Conservation (phyloP, 2,113 vertebrate species). For the Origma solitaria region DNA sequence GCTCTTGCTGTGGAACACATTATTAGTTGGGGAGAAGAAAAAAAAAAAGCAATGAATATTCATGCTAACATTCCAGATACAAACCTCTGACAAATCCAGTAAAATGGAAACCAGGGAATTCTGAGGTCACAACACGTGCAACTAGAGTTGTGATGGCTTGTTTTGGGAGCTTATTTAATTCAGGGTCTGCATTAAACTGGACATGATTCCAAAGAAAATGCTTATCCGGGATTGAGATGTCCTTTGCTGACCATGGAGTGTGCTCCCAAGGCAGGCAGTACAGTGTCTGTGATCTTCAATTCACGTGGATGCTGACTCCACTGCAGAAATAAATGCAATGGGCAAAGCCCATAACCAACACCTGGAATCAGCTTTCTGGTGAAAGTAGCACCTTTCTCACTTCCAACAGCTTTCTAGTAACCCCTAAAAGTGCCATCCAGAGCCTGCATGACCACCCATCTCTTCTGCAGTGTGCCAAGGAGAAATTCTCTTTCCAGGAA, state of each 20-base stretch:
- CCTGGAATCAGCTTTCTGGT: not conserved
- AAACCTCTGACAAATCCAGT: slow-evolving; percentile 1
- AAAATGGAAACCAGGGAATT: not conserved
- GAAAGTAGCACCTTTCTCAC: not conserved
- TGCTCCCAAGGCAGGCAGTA: not conserved
- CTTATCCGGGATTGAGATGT: not conserved
- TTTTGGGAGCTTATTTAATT: not conserved
- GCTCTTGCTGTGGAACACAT: not conserved
- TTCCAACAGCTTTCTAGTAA: not conserved
- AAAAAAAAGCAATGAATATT: not conserved
- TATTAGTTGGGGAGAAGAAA: not conserved
- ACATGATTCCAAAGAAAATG: not conserved
- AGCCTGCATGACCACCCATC: not conserved
- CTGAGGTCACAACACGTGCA: not conserved
- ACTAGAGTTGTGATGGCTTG: not conserved
- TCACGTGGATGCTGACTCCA: not conserved
- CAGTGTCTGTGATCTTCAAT: not conserved
- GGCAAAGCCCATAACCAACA: not conserved
- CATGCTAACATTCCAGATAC: not conserved
- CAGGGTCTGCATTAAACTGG: not conserved
- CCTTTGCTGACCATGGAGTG: not conserved
- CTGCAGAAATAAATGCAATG: not conserved
- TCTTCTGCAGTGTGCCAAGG: not conserved
- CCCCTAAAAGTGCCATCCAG: not conserved
- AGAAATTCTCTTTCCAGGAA: not conserved